phyloP scores from a whole-genome alignment of 2,797 vertebrate genomes.

The Podarcis lilfordi region DNA sequence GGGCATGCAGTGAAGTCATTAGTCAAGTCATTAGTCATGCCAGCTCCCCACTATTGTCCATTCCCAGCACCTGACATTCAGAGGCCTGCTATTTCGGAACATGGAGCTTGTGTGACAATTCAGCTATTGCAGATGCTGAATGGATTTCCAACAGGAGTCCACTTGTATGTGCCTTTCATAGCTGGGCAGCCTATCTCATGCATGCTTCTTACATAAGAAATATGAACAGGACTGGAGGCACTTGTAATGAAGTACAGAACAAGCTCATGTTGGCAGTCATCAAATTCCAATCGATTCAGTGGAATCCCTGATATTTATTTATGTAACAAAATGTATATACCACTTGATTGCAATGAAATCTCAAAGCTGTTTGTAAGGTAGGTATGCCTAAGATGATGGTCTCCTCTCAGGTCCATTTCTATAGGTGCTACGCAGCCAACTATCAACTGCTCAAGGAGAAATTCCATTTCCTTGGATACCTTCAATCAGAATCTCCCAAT shows the following conservation, averaged over 20 bases:
- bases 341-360: no score
- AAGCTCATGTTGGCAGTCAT: neutral
- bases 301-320: neutral
- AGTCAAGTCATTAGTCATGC: slow-evolving; percentile 5
- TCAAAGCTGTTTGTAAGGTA: neutral
- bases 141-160: neutral
- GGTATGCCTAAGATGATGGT: neutral
- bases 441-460: slow-evolving; percentile 6
- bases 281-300: neutral
- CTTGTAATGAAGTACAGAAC: neutral
- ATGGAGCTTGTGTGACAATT: neutral
- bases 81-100: neutral
- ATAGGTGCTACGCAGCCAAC: fast-evolving
- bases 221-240: neutral
- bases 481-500: neutral
- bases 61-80: neutral
- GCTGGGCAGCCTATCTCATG: neutral
- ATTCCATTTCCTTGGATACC: neutral
- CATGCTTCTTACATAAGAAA: neutral
- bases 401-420: neutral
- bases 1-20: neutral
- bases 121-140: neutral
- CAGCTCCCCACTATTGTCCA: neutral
- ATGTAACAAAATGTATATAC: no score
- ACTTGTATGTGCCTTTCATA: neutral